Conservation (phyloP, 2,888 invertebrate genomes). For the Drosophila lacicola region DNA sequence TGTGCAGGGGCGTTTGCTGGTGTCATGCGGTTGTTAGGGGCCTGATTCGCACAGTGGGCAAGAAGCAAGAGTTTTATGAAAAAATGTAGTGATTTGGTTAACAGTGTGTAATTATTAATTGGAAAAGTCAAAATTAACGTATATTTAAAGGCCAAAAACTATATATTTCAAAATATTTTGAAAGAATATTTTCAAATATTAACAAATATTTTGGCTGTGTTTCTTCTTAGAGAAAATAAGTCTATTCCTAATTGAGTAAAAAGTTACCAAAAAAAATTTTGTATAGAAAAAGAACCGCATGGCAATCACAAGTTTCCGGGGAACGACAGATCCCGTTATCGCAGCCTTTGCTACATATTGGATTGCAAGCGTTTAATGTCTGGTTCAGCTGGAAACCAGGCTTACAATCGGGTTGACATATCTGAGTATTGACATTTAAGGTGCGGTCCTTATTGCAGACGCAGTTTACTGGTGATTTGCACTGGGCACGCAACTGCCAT, state of each 20-base stretch:
- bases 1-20: conserved; percentile 54
- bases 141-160: no score
- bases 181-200: no score
- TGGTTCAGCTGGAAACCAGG: conserved; percentile 35
- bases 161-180: no score
- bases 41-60: conserved; percentile 29
- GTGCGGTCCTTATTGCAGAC: conserved; percentile 86
- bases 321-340: conserved; percentile 57
- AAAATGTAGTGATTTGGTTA: no score
- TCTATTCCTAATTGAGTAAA: no score
- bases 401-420: conserved; percentile 75
- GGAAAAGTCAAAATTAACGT: no score
- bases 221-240: no score
- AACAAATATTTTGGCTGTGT: no score
- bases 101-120: no score
- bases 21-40: conserved; percentile 21
- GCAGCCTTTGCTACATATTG: conserved; percentile 50
- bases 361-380: conserved; percentile 40
- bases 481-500: conserved; percentile 77
- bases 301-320: conserved; percentile 52
- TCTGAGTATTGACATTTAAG: conserved; percentile 67
- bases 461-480: conserved; percentile 86
- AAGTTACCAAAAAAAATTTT: no score
- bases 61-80: background rate
- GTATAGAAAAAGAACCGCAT: conserved; percentile 1